A percentile compares a stretch with the other conserved stretches of the same genome.
Conservation (phyloP, 2,888 invertebrate species). For the Digitonthophagus gazella region DNA sequence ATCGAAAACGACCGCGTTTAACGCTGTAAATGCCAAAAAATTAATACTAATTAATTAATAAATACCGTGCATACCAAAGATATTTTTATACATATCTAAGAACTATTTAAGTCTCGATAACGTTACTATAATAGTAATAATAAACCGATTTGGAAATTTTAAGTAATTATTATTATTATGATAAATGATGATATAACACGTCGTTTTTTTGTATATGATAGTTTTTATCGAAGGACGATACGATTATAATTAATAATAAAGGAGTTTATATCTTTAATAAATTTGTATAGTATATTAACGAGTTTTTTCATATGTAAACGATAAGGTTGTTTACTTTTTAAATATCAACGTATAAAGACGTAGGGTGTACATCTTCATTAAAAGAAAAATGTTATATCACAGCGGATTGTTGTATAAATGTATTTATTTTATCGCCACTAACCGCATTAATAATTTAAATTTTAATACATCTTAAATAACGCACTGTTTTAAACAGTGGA, state of each 20-base stretch:
- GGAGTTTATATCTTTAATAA: slow-evolving; percentile 14
- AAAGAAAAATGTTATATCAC: not conserved
- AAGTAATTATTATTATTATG: slow-evolving; percentile 7
- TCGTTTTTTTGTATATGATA: slow-evolving; percentile 14
- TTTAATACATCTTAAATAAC: too few relatives aligned
- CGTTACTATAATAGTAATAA: not conserved
- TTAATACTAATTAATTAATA: slow-evolving; percentile 26
- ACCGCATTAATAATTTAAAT: not conserved
- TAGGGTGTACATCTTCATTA: not conserved
- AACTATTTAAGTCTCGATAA: slow-evolving; percentile 2
- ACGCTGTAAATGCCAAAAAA: slow-evolving; percentile 41
- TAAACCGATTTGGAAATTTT: not conserved
- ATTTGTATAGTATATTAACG: slow-evolving; percentile 15
- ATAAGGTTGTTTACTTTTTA: not conserved
- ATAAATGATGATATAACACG: slow-evolving; percentile 5
- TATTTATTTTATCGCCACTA: not conserved
- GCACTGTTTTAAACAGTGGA: too few relatives aligned
- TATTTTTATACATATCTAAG: slow-evolving; percentile 27
- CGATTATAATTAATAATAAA: not conserved
- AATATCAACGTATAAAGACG: not conserved
- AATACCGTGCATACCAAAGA: slow-evolving; percentile 24
- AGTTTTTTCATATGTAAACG: slow-evolving; percentile 3
- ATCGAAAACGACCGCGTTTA: not conserved
- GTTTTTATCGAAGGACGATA: slow-evolving; percentile 7
- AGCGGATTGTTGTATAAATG: not conserved